Evolutionary conservation across 2,797 vertebrate species (phyloP), one percentile per base, ranked within the genome.

Genomic region (Acanthiza pusilla): DNA sequence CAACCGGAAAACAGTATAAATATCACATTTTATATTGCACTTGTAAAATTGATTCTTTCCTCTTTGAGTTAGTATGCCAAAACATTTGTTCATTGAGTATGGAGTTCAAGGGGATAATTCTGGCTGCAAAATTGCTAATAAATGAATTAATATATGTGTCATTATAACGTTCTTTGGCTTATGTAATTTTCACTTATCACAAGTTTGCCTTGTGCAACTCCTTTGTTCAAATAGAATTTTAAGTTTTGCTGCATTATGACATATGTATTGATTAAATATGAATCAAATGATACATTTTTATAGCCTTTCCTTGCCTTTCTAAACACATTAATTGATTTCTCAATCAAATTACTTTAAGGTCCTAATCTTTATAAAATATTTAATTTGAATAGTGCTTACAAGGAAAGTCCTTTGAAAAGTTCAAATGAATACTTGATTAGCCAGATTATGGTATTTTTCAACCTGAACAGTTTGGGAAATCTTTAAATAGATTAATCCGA

Each of bases 1-100:
- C 91, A 89, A 82, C 80, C 16, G 67, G 85, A 96, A 96, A 93
- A 60, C 58, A 62, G 42, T 80, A 48, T 83, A 68, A 89, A 93
- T 81, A 68, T 90, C 85, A 60, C 85, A 51, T 92, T 95, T 60
- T 95, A 67, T 91, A 51, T 91, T 73, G 78, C 43, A 53, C 66
- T 75, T 82, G 72, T 90, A 79, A 95, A 96, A 91, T 66, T 50
- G 53, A 63, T 91, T 90, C 57, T 88, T 91, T 61, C 48, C 38
- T 16, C 40, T 80, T 48, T 47, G 60, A 65, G 40, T 62, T 83
- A 63, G 57, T 25, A 30, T 67, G 67, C 45, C 50, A 93, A 45
- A 71, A 85, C n/a, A 9, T 70, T 89, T 62, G 32, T 67, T 86
- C 70, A 50, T 65, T 87, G 32, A 72, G 11, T 76, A 45, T 43